Conservation (phyloP, 2,113 vertebrate genomes). For the Corvus cornix region DNA sequence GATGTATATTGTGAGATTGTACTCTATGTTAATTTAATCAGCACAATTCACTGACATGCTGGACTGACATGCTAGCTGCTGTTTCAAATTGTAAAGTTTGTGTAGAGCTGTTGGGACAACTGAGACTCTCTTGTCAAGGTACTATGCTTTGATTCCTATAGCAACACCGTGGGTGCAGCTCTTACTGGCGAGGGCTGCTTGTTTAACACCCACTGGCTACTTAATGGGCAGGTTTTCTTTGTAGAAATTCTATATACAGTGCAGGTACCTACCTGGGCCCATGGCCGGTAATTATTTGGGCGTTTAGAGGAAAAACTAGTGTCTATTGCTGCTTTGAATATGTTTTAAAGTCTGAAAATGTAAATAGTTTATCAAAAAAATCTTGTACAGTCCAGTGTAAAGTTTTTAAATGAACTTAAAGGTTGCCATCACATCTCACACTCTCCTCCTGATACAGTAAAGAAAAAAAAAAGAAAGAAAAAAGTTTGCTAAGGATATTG, state of each 20-base stretch:
- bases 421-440: constrained; percentile 95
- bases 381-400: constrained; percentile 99
- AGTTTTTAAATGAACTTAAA: constrained; percentile 99
- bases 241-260: constrained; percentile 86
- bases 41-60: constrained; percentile 99
- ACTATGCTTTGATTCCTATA: constrained; percentile 91
- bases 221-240: constrained; percentile 82
- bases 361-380: constrained; percentile 99
- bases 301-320: constrained; percentile 92
- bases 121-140: constrained; percentile 84
- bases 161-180: constrained; percentile 89
- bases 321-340: constrained; percentile 99
- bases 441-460: constrained; percentile 91
- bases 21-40: constrained; percentile 99
- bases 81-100: constrained; percentile 85
- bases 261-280: constrained; percentile 94
- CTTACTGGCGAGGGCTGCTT: constrained; percentile 76
- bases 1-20: constrained; percentile 98
- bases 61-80: constrained; percentile 99
- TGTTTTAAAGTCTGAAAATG: constrained; percentile 99
- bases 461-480: constrained; percentile 66
- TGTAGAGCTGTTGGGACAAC: constrained; percentile 84
- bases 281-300: constrained; percentile 90
- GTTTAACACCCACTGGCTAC: constrained; percentile 81
- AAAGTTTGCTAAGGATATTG: constrained; percentile 91